Evolutionary conservation across 2,113 vertebrate genomes (phyloP).

Genomic region (Garra rufa): DNA sequence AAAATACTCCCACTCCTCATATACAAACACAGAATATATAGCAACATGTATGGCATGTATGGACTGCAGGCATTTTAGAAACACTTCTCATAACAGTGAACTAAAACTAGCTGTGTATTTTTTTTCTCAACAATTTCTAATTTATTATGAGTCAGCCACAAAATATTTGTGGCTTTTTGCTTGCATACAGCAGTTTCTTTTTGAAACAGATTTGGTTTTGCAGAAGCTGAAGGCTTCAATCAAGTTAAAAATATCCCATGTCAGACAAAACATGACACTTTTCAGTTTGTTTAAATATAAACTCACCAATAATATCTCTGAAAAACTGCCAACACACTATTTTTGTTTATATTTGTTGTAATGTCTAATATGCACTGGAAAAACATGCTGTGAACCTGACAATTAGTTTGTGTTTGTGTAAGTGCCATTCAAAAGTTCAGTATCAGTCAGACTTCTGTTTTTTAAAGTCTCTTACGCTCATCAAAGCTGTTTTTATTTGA

Average conservation of each 20-base stretch:
- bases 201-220: background rate
- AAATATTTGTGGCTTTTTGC: background rate
- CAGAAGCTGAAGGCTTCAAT: background rate
- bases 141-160: background rate
- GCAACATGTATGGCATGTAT: background rate
- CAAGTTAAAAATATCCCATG: background rate
- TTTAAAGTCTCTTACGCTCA: too few species aligned
- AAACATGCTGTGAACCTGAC: too few species aligned
- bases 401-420: too few species aligned
- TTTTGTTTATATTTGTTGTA: too few species aligned
- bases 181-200: background rate
- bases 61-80: background rate
- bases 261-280: background rate
- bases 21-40: slow-evolving; percentile 1
- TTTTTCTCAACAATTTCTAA: background rate
- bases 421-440: too few species aligned
- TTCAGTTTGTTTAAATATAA: slow-evolving; percentile 20
- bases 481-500: too few species aligned
- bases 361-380: too few species aligned
- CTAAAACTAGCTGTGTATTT: background rate
- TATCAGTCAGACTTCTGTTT: too few species aligned
- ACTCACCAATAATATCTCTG: background rate
- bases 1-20: background rate
- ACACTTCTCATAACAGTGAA: background rate
- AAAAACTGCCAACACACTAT: too few species aligned